These are phyloP conservation scores for Lysandra bellargus DNA, from an alignment of 2,888 invertebrate genomes.

Conservation along the genomic window DNA sequence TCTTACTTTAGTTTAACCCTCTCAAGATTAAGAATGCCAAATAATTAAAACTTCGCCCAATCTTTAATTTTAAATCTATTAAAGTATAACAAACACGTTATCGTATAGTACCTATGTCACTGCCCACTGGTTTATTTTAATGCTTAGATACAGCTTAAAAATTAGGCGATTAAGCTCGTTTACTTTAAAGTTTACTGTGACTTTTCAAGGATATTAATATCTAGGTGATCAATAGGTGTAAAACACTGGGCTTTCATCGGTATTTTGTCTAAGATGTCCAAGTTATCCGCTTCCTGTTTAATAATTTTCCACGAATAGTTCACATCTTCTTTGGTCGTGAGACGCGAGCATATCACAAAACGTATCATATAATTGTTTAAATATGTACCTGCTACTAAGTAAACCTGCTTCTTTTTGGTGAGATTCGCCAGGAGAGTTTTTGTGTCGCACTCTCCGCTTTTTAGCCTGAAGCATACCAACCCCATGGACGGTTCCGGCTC, in stretches of 20 bases:
- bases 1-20: neutral
- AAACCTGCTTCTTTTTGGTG: constrained; percentile 88
- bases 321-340: constrained; percentile 86
- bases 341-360: constrained; percentile 89
- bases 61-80: neutral
- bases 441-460: constrained; percentile 85
- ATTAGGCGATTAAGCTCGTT: neutral
- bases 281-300: constrained; percentile 73
- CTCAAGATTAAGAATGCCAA: neutral
- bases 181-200: constrained; percentile 53
- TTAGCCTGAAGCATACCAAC: constrained; percentile 93
- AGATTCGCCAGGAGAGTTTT: constrained; percentile 86
- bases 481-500: constrained; percentile 87
- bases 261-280: constrained; percentile 52
- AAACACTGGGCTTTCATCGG: constrained; percentile 49
- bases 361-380: constrained; percentile 86
- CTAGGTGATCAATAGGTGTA: constrained; percentile 59
- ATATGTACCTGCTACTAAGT: constrained; percentile 88
- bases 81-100: neutral
- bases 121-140: neutral
- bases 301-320: constrained; percentile 87
- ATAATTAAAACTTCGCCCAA: neutral
- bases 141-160: neutral
- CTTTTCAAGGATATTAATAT: constrained; percentile 61
- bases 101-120: neutral